phyloP scores from a whole-genome alignment of 2,888 invertebrate species.

The Orchesella flavescens region DNA sequence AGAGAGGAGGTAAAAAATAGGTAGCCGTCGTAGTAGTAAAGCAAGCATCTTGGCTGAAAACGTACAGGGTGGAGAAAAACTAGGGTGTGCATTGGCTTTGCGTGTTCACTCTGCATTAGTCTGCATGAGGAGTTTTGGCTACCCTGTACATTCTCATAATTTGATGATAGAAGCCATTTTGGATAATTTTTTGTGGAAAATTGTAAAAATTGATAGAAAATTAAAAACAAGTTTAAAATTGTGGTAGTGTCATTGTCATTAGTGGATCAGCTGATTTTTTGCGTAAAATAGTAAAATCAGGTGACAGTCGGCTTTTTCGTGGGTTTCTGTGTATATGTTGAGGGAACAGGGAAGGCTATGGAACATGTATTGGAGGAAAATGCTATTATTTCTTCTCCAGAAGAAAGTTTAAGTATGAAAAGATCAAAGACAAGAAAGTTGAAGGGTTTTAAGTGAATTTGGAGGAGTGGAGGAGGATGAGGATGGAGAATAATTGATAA shows the following conservation, averaged over 20 bases:
- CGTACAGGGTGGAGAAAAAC: slow-evolving; percentile 54
- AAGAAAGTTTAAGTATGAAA: neutral
- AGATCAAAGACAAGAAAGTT: too few species aligned
- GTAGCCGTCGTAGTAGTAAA: neutral
- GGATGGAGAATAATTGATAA: neutral
- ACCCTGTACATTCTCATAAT: slow-evolving; percentile 48
- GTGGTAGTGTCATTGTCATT: neutral
- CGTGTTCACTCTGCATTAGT: too few species aligned
- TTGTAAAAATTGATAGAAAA: slow-evolving; percentile 37
- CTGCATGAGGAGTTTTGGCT: neutral
- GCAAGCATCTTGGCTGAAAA: slow-evolving; percentile 12
- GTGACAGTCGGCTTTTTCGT: slow-evolving; percentile 4
- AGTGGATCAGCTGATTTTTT: slow-evolving; percentile 49
- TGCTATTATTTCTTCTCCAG: neutral
- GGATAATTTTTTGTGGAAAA: slow-evolving; percentile 45
- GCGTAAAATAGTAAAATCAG: slow-evolving; percentile 31
- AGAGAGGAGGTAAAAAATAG: neutral
- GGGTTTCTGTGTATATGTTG: neutral
- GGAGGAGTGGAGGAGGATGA: too few species aligned
- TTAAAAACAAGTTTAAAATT: slow-evolving; percentile 33
- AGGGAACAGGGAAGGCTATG: neutral
- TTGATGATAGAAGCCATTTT: slow-evolving; percentile 55
- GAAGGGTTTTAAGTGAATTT: neutral
- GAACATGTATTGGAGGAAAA: neutral
- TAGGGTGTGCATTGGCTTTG: neutral